Evolutionary conservation across 2,113 vertebrate genomes (phyloP).

Genomic region (Thermophis baileyi): DNA sequence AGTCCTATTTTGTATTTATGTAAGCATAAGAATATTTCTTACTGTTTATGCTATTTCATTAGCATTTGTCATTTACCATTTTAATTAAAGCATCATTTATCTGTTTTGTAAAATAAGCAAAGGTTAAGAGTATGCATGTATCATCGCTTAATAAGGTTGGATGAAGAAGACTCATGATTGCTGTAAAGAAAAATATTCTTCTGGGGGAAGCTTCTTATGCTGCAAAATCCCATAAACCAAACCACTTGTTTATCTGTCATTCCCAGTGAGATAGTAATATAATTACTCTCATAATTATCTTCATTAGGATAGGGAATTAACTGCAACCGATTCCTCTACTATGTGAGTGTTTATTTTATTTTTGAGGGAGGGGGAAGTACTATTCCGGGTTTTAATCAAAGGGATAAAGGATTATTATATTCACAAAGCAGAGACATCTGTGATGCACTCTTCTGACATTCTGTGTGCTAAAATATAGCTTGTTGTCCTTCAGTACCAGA

Average conservation of each 20-base stretch:
- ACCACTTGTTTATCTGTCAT: constrained; percentile 98
- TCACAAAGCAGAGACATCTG: constrained; percentile 71
- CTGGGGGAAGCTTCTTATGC: constrained; percentile 76
- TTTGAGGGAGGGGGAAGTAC: constrained; percentile 65
- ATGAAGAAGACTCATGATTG: constrained; percentile 75
- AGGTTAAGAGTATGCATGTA: constrained; percentile 70
- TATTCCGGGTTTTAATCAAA: constrained; percentile 73
- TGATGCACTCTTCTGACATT: constrained; percentile 66
- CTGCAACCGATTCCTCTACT: constrained; percentile 86
- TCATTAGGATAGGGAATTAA: constrained; percentile 97
- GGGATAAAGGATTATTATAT: constrained; percentile 67
- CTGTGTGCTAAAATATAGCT: constrained; percentile 69
- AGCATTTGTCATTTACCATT: constrained; percentile 59
- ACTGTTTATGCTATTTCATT: constrained; percentile 56
- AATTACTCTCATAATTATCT: constrained; percentile 97
- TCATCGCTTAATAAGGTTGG: constrained; percentile 72
- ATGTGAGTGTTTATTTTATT: constrained; percentile 76
- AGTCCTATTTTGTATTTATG: constrained; percentile 1
- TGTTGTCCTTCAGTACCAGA: constrained; percentile 75
- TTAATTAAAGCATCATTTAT: constrained; percentile 53
- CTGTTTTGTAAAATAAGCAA: constrained; percentile 57
- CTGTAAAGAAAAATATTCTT: constrained; percentile 70
- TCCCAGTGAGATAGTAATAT: constrained; percentile 98
- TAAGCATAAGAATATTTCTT: constrained; percentile 9
- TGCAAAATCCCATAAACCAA: constrained; percentile 85